Percentiles rank a stretch among this genome's conserved stretches.
Conservation (phyloP, 2,113 vertebrate genomes). For the Paraplagusia blochii region DNA sequence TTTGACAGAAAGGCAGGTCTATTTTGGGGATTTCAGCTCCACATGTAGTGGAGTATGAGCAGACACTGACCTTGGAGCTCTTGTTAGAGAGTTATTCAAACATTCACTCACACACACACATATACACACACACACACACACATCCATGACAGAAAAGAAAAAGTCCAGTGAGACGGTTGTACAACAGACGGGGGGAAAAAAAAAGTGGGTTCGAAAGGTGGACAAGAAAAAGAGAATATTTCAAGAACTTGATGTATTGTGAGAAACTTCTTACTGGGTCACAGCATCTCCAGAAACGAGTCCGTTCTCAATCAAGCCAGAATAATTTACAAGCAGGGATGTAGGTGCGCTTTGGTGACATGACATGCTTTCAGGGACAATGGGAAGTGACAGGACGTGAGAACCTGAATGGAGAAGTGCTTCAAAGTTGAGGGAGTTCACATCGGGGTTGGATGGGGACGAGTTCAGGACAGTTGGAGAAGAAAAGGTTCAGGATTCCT, state of each 20-base stretch:
- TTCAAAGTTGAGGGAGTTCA: background rate
- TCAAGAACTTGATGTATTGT: slow-evolving; percentile 30
- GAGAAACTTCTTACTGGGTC: slow-evolving; percentile 45
- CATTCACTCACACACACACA: background rate
- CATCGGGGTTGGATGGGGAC: too few species aligned
- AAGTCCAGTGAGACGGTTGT: slow-evolving; percentile 3
- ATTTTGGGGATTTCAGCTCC: slow-evolving; percentile 39
- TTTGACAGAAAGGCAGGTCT: slow-evolving; percentile 36
- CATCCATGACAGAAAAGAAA: slow-evolving; percentile 10
- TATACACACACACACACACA: background rate
- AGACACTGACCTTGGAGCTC: slow-evolving; percentile 45
- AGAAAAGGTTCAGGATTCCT: too few species aligned
- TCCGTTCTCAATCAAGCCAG: slow-evolving; percentile 46
- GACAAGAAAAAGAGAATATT: too few species aligned
- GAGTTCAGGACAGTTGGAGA: too few species aligned
- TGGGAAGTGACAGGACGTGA: slow-evolving; percentile 2
- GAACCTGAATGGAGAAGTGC: background rate
- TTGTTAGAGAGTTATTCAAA: slow-evolving; percentile 1
- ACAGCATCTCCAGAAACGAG: slow-evolving; percentile 29
- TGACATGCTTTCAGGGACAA: slow-evolving; percentile 12
- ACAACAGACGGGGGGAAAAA: slow-evolving; percentile 15
- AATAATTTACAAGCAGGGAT: slow-evolving; percentile 52
- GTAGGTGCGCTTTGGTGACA: slow-evolving; percentile 9
- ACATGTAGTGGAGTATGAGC: slow-evolving; percentile 13
- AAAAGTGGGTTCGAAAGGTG: background rate